Evolutionary conservation across 2,888 invertebrate species (phyloP).

Genomic region (Andrena bicolor): DNA sequence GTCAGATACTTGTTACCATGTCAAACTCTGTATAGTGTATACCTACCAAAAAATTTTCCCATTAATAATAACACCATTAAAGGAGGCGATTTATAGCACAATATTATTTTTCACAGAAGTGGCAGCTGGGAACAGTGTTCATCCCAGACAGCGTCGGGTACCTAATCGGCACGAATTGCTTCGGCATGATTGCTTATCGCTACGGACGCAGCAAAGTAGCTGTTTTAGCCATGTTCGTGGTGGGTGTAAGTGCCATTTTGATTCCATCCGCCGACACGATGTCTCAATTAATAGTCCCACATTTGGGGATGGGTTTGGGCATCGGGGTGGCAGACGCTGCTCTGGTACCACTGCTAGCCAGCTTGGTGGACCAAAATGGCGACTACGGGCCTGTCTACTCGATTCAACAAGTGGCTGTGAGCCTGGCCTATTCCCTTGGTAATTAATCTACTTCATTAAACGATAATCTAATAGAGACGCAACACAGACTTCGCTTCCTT

Average conservation of each 20-base stretch:
- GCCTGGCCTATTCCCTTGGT: slow-evolving; percentile 93
- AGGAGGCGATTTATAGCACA: too few species aligned
- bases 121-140: slow-evolving; percentile 93
- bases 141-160: slow-evolving; percentile 95
- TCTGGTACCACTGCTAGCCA: slow-evolving; percentile 91
- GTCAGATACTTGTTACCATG: too few species aligned
- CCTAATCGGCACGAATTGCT: slow-evolving; percentile 92
- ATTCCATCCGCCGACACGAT: slow-evolving; percentile 89
- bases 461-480: too few species aligned
- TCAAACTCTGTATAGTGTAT: too few species aligned
- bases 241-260: slow-evolving; percentile 88
- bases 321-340: slow-evolving; percentile 93
- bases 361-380: slow-evolving; percentile 89
- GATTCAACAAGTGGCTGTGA: slow-evolving; percentile 93
- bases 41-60: too few species aligned
- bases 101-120: slow-evolving; percentile 84
- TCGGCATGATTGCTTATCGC: slow-evolving; percentile 89
- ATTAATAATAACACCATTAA: too few species aligned
- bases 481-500: too few species aligned
- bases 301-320: slow-evolving; percentile 92
- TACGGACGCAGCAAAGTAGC: slow-evolving; percentile 89
- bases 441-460: slow-evolving; percentile 61
- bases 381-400: slow-evolving; percentile 93
- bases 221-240: slow-evolving; percentile 87
- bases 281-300: slow-evolving; percentile 89